phyloP scores from a whole-genome alignment of 1,140 invertebrate genomes.

The Parasteatoda tepidariorum region DNA sequence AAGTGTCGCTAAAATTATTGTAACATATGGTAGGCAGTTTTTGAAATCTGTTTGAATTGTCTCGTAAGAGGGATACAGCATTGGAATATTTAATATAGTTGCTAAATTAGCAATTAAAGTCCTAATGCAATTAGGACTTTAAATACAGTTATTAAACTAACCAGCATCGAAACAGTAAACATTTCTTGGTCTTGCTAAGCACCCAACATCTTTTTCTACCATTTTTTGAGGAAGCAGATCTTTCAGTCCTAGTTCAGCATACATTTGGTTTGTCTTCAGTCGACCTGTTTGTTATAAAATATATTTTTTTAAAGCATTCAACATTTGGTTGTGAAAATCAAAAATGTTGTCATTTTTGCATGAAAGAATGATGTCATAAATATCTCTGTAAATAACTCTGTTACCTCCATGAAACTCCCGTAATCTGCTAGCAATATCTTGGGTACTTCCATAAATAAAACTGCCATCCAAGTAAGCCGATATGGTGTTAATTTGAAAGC shows the following conservation, averaged over 20 bases:
- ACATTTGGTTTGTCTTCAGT: constrained; percentile 75
- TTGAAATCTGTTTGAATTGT: too few species aligned
- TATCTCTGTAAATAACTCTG: background rate
- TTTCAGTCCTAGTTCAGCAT: constrained; percentile 86
- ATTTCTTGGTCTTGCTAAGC: constrained; percentile 77
- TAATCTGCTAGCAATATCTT: constrained; percentile 69
- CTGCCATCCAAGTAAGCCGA: constrained; percentile 72
- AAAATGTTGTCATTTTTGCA: background rate
- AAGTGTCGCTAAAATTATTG: too few species aligned
- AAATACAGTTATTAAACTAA: constrained; percentile 62
- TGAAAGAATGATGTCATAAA: background rate
- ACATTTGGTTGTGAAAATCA: background rate
- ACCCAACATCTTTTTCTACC: constrained; percentile 91
- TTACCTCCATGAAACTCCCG: constrained; percentile 70
- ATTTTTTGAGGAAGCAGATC: constrained; percentile 88
- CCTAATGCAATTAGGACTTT: background rate
- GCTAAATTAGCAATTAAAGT: background rate
- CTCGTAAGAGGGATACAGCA: too few species aligned
- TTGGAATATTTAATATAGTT: too few species aligned
- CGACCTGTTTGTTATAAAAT: constrained; percentile 40
- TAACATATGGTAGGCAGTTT: too few species aligned
- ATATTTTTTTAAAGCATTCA: background rate
- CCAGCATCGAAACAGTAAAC: constrained; percentile 90
- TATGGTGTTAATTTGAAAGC: constrained; percentile 70
- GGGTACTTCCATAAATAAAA: constrained; percentile 72